These are phyloP conservation scores for Agonopterix subpropinquella DNA, from an alignment of 2,888 invertebrate species.

Conservation along the genomic window DNA sequence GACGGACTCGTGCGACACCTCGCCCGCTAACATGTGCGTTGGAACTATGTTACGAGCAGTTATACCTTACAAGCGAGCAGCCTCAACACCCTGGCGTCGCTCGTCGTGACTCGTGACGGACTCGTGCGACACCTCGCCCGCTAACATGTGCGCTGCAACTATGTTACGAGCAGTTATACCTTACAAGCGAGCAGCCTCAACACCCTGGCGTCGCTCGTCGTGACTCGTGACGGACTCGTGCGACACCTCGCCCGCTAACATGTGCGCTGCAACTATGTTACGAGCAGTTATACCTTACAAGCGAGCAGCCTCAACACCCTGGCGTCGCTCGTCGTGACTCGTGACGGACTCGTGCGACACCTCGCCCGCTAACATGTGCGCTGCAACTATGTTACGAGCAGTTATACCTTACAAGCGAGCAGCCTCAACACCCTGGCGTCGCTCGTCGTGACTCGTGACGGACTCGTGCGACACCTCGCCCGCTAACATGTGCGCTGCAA, in stretches of 20 bases:
- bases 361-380: no score
- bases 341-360: no score
- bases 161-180: conserved; percentile 21
- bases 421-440: conserved; percentile 57
- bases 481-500: no score
- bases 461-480: conserved; percentile 82
- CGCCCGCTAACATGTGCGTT: no score
- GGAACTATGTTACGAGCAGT: background rate
- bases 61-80: conserved; percentile 58
- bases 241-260: conserved; percentile 54
- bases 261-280: no score
- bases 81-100: conserved; percentile 56
- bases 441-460: conserved; percentile 86
- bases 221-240: conserved; percentile 86
- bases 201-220: conserved; percentile 62
- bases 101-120: conserved; percentile 9
- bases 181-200: conserved; percentile 56
- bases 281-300: no score
- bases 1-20: conserved; percentile 86
- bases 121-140: no score
- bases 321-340: no score
- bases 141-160: no score
- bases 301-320: no score
- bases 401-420: conserved; percentile 51
- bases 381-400: no score